A percentile compares a stretch with the other conserved stretches of the same genome.
Evolutionary conservation across 2,888 invertebrate genomes (phyloP).

Genomic region (Trissonchulus sp.): DNA sequence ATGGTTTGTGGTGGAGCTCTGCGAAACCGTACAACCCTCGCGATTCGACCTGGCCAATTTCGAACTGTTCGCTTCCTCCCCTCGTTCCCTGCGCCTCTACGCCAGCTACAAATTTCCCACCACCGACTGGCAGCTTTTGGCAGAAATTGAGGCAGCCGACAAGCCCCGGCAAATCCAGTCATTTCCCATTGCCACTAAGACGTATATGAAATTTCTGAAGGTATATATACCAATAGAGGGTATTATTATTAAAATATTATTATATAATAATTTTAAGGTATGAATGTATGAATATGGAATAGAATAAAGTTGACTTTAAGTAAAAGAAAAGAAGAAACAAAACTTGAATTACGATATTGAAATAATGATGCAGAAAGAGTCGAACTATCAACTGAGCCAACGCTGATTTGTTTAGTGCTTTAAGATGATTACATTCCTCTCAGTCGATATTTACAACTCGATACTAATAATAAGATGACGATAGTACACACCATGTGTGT

Average conservation of each 20-base stretch:
- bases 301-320: no score
- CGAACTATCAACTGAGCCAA: no score
- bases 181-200: slow-evolving; percentile 70
- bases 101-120: slow-evolving; percentile 77
- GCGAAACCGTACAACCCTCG: slow-evolving; percentile 89
- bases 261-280: no score
- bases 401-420: no score
- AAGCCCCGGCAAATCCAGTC: slow-evolving; percentile 77
- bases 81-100: slow-evolving; percentile 71
- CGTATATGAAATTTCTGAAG: slow-evolving; percentile 81
- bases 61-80: slow-evolving; percentile 93
- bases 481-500: no score
- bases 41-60: slow-evolving; percentile 87
- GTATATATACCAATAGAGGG: slow-evolving; percentile 55
- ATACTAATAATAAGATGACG: no score
- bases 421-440: no score
- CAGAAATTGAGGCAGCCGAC: slow-evolving; percentile 78
- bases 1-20: slow-evolving; percentile 83
- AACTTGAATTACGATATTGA: no score
- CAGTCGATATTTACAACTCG: no score
- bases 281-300: no score
- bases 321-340: no score
- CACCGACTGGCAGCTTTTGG: slow-evolving; percentile 82
- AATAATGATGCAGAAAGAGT: no score
- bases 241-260: not conserved